Evolutionary conservation across 1,140 invertebrate genomes (phyloP).

Genomic region (Eriosoma lanigerum): DNA sequence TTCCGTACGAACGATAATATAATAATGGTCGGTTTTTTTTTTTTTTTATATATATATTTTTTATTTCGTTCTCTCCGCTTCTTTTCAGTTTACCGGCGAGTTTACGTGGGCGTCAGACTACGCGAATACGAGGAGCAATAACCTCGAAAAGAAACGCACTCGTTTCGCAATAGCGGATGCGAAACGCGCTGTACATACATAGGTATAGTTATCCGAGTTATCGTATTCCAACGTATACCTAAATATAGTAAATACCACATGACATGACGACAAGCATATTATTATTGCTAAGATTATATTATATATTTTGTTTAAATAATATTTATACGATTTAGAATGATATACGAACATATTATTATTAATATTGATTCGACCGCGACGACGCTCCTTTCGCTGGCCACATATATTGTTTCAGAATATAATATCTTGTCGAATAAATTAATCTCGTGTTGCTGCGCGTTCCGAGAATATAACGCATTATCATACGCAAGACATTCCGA

Average conservation of each 20-base stretch:
- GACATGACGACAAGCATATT: too few relatives aligned
- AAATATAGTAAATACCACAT: too few relatives aligned
- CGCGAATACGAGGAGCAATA: constrained; percentile 47
- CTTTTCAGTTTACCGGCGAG: not conserved
- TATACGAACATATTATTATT: not conserved
- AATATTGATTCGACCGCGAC: not conserved
- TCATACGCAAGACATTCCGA: too few relatives aligned
- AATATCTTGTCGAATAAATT: not conserved
- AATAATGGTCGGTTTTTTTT: not conserved
- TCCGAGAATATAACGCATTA: not conserved
- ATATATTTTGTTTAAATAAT: too few relatives aligned
- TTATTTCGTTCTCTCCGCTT: not conserved
- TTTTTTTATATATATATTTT: too few relatives aligned
- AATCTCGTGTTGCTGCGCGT: not conserved
- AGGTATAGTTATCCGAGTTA: too few relatives aligned
- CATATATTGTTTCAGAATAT: not conserved
- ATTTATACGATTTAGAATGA: too few relatives aligned
- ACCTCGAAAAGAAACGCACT: constrained; percentile 41
- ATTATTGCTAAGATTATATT: too few relatives aligned
- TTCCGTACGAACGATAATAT: constrained; percentile 22
- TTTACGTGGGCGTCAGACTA: constrained; percentile 42
- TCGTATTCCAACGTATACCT: too few relatives aligned
- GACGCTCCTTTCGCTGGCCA: not conserved
- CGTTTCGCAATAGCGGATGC: constrained; percentile 19
- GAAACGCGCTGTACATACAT: too few relatives aligned